Evolutionary conservation across 37 sponge, comb jelly and placozoan species (phyloP).

Genomic region (Diacarnus erythraeanus): DNA sequence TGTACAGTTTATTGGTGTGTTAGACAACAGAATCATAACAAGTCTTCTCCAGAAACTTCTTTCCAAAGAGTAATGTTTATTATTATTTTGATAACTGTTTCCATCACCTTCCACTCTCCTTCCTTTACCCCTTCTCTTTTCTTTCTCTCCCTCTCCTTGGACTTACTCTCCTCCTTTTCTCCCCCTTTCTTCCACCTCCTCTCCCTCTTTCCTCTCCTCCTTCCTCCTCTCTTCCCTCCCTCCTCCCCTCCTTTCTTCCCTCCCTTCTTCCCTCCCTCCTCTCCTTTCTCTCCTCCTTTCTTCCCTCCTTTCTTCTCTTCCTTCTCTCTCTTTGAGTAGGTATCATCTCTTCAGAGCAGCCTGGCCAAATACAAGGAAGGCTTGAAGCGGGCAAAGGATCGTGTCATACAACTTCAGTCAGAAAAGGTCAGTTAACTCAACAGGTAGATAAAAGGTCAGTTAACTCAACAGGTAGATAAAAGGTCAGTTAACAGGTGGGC

Average conservation of each 20-base stretch:
- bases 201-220: background rate
- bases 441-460: slow-evolving; percentile 37
- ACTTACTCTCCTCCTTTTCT: slow-evolving; percentile 13
- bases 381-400: slow-evolving; percentile 68
- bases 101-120: too few species aligned
- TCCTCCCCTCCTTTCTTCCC: background rate
- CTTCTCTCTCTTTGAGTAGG: slow-evolving; percentile 13
- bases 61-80: too few species aligned
- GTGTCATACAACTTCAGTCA: slow-evolving; percentile 46
- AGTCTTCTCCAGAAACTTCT: too few species aligned
- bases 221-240: background rate
- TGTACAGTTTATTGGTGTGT: too few species aligned
- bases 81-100: too few species aligned
- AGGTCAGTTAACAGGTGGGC: slow-evolving; percentile 8
- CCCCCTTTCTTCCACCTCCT: slow-evolving; percentile 24
- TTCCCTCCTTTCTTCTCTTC: background rate
- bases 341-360: slow-evolving; percentile 36
- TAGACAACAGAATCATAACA: too few species aligned
- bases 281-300: background rate
- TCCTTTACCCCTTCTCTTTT: too few species aligned
- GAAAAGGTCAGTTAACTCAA: slow-evolving; percentile 50
- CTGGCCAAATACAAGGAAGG: slow-evolving; percentile 62
- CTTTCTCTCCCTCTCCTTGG: too few species aligned
- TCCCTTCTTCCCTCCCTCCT: background rate
- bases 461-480: slow-evolving; percentile 18